Evolutionary conservation across 2,797 vertebrate species (phyloP), one percentile per base, ranked within the genome.

Genomic region (Myotis findleyi): DNA sequence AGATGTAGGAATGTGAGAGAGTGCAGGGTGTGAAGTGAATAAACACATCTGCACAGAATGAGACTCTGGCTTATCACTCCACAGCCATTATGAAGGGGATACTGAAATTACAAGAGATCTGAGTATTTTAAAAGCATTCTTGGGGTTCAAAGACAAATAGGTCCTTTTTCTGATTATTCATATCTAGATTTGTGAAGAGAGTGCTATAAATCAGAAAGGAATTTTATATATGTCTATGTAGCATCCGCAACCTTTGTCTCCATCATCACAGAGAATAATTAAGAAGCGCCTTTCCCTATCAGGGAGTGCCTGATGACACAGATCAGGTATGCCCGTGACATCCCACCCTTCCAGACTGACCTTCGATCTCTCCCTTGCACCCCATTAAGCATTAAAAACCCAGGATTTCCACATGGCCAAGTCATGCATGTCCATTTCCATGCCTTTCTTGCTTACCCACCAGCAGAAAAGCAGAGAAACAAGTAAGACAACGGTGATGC

Each of bases 401-500:
- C 7, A 80, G 7, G 6, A 47, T 47, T 7, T 73, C 59, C 49
- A 47, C 7, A 17, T 38, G 0, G 0, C 69, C 8, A 11, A 81
- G 17, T 53, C 71, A 49, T 0, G 1, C 44, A 8, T 30, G 44
- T 64, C 25, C 18, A 41, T 69, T 53, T 64, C 57, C 38, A 8
- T 51, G 33, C 10, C 66, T 82, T 38, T 73, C 38, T 47, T 59
- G 41, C 41, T 82, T 57, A 79, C n/a, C 73, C 16, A 59, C 3
- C 5, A 94, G 53, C 84, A 92, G 30, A 53, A 88, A 86, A 87
- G 17, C 51, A 66, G n/a, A 92, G 64, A 53, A 57, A 53, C 20
- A 81, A 90, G 17, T 64, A 77, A 83, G 51, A 44, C 44, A 85
- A 7, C 62, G 27, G 17, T 62, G 12, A 87, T 16, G 20, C 49